Conservation (phyloP, 2,888 invertebrate genomes). For the Sycophila texana region DNA sequence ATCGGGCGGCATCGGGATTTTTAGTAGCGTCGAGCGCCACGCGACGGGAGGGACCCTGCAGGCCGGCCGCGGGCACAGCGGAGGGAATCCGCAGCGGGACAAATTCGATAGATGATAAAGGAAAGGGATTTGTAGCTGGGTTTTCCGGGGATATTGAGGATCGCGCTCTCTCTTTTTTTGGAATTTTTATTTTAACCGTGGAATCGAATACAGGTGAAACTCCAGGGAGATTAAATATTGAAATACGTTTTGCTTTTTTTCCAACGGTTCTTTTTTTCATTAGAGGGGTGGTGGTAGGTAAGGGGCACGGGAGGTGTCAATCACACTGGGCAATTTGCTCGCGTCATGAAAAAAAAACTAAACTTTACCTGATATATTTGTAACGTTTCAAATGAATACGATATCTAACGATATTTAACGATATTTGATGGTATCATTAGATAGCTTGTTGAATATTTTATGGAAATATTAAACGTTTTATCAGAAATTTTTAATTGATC, state of each 20-base stretch:
- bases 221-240: constrained; percentile 39
- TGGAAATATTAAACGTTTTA: too few species aligned
- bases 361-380: too few species aligned
- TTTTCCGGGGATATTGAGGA: constrained; percentile 9
- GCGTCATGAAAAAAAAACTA: too few species aligned
- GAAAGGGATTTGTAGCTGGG: constrained; percentile 48
- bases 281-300: too few species aligned
- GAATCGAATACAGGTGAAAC: constrained; percentile 35
- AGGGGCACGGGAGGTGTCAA: too few species aligned
- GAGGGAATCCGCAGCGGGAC: constrained; percentile 28
- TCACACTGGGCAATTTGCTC: too few species aligned
- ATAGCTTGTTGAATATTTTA: too few species aligned
- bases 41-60: not conserved
- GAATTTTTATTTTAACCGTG: constrained; percentile 34
- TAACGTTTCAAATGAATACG: too few species aligned
- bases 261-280: too few species aligned
- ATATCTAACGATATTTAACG: too few species aligned
- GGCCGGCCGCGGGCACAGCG: not conserved
- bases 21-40: constrained; percentile 24
- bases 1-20: constrained; percentile 48
- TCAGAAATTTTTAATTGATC: too few species aligned
- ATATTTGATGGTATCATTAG: too few species aligned
- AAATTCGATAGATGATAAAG: constrained; percentile 52
- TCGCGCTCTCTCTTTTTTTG: constrained; percentile 8
- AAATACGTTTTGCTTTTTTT: not conserved